Conservation (phyloP, 2,797 vertebrate genomes). For the Anas flavirostris region DNA sequence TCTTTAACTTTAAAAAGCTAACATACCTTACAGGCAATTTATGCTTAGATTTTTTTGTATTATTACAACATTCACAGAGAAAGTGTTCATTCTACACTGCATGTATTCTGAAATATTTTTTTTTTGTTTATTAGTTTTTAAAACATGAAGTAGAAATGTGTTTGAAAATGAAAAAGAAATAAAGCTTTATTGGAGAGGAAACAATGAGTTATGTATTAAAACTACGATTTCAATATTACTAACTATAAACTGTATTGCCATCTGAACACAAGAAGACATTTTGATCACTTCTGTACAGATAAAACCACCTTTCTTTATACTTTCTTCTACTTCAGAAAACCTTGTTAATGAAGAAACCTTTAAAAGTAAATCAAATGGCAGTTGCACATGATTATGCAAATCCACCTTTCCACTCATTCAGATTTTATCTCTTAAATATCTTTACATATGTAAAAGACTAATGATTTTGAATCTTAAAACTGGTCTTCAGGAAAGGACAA, state of each 20-base stretch:
- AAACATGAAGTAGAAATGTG: neutral
- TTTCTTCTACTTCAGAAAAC: neutral
- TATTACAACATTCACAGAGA: neutral
- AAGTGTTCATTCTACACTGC: neutral
- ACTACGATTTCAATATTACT: neutral
- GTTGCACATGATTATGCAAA: constrained; percentile 53
- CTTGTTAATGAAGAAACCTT: constrained; percentile 41
- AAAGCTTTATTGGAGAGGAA: neutral
- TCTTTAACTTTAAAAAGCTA: neutral
- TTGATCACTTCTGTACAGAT: constrained; percentile 10
- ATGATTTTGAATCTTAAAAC: constrained; percentile 66
- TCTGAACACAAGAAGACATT: neutral
- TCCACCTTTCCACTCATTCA: constrained; percentile 15
- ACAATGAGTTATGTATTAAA: neutral
- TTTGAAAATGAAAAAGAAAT: neutral
- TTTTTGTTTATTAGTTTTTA: neutral
- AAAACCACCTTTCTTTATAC: neutral
- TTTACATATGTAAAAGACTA: constrained; percentile 54
- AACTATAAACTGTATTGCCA: neutral
- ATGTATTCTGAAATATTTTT: neutral
- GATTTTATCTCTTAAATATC: constrained; percentile 61
- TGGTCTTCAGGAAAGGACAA: constrained; percentile 29
- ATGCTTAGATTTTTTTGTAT: neutral
- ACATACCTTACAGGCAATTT: neutral
- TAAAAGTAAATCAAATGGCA: constrained; percentile 38